Evolutionary conservation across 23 tunicate genomes (phyloP), one percentile per base, ranked within the genome.

Genomic region (Styela plicata): DNA sequence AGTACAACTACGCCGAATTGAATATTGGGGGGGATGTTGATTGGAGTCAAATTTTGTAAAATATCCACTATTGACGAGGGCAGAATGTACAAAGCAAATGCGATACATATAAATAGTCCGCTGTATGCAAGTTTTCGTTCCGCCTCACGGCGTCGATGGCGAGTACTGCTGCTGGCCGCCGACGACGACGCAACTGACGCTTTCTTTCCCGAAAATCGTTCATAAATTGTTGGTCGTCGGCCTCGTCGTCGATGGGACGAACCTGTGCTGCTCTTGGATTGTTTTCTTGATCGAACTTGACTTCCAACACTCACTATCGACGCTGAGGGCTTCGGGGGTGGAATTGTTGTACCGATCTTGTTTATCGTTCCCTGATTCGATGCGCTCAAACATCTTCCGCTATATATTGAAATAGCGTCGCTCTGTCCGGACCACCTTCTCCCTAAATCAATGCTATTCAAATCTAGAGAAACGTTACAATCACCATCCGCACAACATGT

Each of bases 121-220:
- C 87, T 91, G 87, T 91, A 91, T 52, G 90, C 90, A 25, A 91
- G 79, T 57, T 86, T 87, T 37, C 83, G 81, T 78, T 91, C 97
- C 3, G 97, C 97, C 13, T 75, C 84, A 26, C 97, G 79, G 17
- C 97, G 74, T 13, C 90, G 83, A 33, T 79, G 62, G 7, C 86
- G 64, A 2, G 82, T 82, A 30, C 36, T 35, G 62, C 85, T 70
- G 35, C 87, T 86, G 63, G 71, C 57, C 25, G 80, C 30, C 13
- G 89, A 85, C 2, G 90, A 86, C 24, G 69, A 26, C 0, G 52
- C 24, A 44, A 44, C 13, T 18, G 79, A 83, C 28, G 89, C 80
- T 63, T 86, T 91, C 36, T 89, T 85, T 1, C 82, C 29, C 33
- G 62, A 63, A 67, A 68, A 84, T 34, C 63, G 33, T 10, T 65